A percentile compares a stretch with the other conserved stretches of the same genome.
Conservation (phyloP, 2,888 invertebrate genomes). For the Drosophila conformis region DNA sequence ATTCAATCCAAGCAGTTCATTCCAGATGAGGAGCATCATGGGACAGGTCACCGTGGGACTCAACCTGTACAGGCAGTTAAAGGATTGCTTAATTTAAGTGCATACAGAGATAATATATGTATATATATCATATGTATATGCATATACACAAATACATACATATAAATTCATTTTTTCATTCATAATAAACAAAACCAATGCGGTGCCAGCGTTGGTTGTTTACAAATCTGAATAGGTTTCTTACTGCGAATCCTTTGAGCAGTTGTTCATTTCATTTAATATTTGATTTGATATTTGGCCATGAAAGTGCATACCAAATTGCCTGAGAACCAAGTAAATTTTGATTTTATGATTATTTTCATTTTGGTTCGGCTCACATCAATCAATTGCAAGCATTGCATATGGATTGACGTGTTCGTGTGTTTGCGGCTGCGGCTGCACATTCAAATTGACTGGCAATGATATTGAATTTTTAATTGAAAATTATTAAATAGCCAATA, state of each 20-base stretch:
- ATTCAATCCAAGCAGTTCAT: not conserved
- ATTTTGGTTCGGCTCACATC: not conserved
- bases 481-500: slow-evolving; percentile 43
- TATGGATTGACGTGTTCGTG: not conserved
- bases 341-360: slow-evolving; percentile 17
- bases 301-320: not conserved
- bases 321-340: not conserved
- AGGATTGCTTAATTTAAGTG: not conserved
- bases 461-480: slow-evolving; percentile 44
- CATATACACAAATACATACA: not conserved
- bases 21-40: not conserved
- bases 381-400: not conserved
- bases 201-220: not conserved
- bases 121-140: not conserved
- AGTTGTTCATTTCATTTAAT: slow-evolving; percentile 19
- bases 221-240: not conserved
- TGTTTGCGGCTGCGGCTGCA: not conserved
- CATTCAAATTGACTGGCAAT: not conserved
- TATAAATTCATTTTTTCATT: too few relatives aligned
- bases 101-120: not conserved
- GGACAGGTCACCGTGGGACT: not conserved
- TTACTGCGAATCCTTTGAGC: not conserved
- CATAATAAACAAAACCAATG: not conserved
- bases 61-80: not conserved
- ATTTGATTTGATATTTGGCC: slow-evolving; percentile 10